Evolutionary conservation across 2,888 invertebrate genomes (phyloP).

Genomic region (Cantharis lateralis): DNA sequence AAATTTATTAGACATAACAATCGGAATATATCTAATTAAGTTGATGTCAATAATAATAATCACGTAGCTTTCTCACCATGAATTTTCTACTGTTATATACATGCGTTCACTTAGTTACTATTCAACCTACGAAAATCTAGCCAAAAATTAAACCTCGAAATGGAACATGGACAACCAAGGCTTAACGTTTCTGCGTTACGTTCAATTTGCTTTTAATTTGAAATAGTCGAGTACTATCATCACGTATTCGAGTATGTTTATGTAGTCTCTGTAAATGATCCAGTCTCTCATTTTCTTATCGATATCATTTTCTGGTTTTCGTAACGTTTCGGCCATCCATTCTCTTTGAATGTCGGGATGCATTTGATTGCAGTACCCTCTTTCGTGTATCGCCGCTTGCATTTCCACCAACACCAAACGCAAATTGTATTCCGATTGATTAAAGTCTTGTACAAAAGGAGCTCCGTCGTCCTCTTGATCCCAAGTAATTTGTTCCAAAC

Average conservation of each 20-base stretch:
- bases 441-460: conserved; percentile 60
- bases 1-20: conserved; percentile 25
- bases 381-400: conserved; percentile 62
- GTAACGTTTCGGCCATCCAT: conserved; percentile 54
- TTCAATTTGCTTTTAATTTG: conserved; percentile 25
- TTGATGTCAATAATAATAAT: conserved; percentile 18
- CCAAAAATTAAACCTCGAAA: conserved; percentile 19
- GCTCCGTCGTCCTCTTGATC: conserved; percentile 61
- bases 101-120: conserved; percentile 10
- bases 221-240: conserved; percentile 58
- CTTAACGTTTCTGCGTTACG: conserved; percentile 7
- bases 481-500: conserved; percentile 67
- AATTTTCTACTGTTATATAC: conserved; percentile 17
- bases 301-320: conserved; percentile 48
- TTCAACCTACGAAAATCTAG: conserved; percentile 8
- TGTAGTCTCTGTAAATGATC: conserved; percentile 67
- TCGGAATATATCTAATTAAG: conserved; percentile 12
- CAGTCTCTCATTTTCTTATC: conserved; percentile 62
- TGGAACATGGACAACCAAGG: conserved; percentile 25
- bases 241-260: conserved; percentile 64
- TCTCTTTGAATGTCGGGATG: conserved; percentile 57
- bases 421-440: conserved; percentile 63
- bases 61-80: not conserved
- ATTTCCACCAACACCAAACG: conserved; percentile 71
- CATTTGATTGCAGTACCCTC: conserved; percentile 55